Conservation (phyloP, 2,888 invertebrate genomes). For the Petrolisthes cinctipes region DNA sequence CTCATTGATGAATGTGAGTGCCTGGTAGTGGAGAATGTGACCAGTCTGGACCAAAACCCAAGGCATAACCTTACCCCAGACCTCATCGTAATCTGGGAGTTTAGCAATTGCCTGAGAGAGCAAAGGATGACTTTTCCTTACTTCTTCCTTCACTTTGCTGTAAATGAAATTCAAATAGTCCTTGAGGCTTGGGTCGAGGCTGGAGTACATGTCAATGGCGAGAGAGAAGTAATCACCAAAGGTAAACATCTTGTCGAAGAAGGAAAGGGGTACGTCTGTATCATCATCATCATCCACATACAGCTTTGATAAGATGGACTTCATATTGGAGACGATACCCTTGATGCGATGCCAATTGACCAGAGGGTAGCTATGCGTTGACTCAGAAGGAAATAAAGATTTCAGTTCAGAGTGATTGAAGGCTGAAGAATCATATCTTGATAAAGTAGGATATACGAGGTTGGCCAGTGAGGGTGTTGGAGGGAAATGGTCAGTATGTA, state of each 20-base stretch:
- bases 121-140: not conserved
- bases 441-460: no score
- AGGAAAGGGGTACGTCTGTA: not conserved
- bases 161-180: not conserved
- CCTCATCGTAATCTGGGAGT: not conserved
- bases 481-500: no score
- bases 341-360: slow-evolving; percentile 26
- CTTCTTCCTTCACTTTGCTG: not conserved
- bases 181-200: slow-evolving; percentile 1
- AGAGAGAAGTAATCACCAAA: not conserved
- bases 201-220: not conserved
- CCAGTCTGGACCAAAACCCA: not conserved
- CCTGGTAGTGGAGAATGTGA: slow-evolving; percentile 32
- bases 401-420: not conserved
- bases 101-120: not conserved
- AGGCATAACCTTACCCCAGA: not conserved
- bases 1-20: slow-evolving; percentile 3
- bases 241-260: not conserved
- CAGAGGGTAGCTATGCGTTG: not conserved
- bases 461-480: no score
- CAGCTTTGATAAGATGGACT: slow-evolving; percentile 19
- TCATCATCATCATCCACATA: not conserved
- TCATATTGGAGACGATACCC: slow-evolving; percentile 30
- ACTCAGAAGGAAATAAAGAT: not conserved
- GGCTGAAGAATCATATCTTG: no score